Evolutionary conservation across 2,113 vertebrate species (phyloP), one percentile per base, ranked within the genome.

Genomic region (Struthidea cinerea): DNA sequence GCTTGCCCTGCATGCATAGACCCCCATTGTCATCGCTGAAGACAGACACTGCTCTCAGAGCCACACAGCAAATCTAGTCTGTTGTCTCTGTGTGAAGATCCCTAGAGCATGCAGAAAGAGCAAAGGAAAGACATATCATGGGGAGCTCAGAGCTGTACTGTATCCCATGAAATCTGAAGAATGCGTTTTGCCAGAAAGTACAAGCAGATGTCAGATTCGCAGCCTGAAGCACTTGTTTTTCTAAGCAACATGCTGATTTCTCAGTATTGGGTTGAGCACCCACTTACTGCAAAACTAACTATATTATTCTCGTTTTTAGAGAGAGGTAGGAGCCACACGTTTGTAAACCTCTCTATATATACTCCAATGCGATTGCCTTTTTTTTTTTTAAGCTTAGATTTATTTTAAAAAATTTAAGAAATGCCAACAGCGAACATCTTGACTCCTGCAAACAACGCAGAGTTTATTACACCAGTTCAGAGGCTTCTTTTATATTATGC

Each of bases 181-280:
- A 71, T 56, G 41, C 10, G 35, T 88, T 84, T 84, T 81, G 76
- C 92, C 79, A 68, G 76, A 30, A 88, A 91, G 44, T 86, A 84
- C 70, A 88, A 85, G 71, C 75, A 55, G 68, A 47, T 89, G 85
- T 86, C 82, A 61, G 41, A 94, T 91, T 77, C 49, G n/a, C 80
- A 75, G 70, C 78, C 91, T 81, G 77, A 88, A 95, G 79, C 89
- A 79, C 82, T 94, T 87, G 55, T 67, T 93, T 95, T 71, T 75
- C 65, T 88, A 71, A 93, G 79, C 75, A 75, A 20, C 46, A 37
- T 63, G 39, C 56, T 59, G 52, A 56, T 80, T 94, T 86, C 64
- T 52, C 73, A 73, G 6, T 81, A 68, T 57, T 90, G 80, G 32
- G 35, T 59, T 94, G 70, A 87, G 41, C 44, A 68, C 22, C 17